Conservation (phyloP, 2,888 invertebrate genomes). For the Cephus pulcher region DNA sequence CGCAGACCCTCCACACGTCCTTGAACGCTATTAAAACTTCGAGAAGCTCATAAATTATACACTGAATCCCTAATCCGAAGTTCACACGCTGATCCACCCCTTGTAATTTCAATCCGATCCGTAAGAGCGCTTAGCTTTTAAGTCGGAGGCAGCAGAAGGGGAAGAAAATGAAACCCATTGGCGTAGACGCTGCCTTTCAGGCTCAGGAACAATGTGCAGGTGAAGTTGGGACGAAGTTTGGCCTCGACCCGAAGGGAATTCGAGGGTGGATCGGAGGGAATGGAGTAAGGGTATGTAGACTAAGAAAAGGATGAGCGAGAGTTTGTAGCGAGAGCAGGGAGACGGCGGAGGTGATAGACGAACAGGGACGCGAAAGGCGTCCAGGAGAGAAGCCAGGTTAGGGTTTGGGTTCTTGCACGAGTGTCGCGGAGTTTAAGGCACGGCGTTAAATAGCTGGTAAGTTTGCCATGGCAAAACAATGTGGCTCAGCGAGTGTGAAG, state of each 20-base stretch:
- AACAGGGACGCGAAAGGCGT: constrained; percentile 10
- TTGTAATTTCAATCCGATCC: background rate
- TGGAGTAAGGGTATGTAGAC: background rate
- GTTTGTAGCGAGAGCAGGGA: constrained; percentile 23
- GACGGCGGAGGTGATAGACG: constrained; percentile 18
- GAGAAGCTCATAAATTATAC: background rate
- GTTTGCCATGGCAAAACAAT: constrained; percentile 60
- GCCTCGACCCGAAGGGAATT: constrained; percentile 23
- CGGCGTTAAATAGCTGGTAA: constrained; percentile 63
- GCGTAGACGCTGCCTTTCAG: constrained; percentile 4
- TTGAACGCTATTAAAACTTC: background rate
- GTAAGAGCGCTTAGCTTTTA: background rate
- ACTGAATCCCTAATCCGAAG: background rate
- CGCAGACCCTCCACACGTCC: background rate
- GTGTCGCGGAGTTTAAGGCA: constrained; percentile 49
- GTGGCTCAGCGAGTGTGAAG: constrained; percentile 51
- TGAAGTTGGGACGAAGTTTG: constrained; percentile 51
- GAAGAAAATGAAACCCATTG: constrained; percentile 1
- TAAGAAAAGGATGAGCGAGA: background rate
- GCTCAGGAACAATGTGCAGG: constrained; percentile 31
- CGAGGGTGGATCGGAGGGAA: constrained; percentile 13
- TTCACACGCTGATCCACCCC: background rate
- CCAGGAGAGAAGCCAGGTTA: background rate
- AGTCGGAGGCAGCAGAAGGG: background rate
- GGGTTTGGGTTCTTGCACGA: constrained; percentile 49